These are phyloP conservation scores for Macrobrachium nipponense DNA, from an alignment of 1,140 invertebrate genomes.

Conservation along the genomic window DNA sequence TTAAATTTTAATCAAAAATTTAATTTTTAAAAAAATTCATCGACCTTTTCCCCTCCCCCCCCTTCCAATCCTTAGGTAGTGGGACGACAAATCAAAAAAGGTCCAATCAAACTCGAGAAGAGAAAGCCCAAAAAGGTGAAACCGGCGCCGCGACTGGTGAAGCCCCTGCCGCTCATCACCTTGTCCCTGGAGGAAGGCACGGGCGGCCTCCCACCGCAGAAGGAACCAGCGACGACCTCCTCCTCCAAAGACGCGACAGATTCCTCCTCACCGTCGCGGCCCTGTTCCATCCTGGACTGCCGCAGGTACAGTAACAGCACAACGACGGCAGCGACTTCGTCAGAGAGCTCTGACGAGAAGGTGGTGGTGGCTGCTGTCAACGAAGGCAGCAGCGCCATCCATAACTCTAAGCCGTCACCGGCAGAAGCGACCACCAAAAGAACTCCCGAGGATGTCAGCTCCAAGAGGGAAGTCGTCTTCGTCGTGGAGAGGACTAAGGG, in stretches of 20 bases:
- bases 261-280: background rate
- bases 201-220: slow-evolving; percentile 10
- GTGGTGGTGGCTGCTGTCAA: background rate
- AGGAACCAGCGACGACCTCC: background rate
- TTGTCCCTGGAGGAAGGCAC: slow-evolving; percentile 48
- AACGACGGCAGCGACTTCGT: background rate
- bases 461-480: no score
- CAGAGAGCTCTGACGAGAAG: background rate
- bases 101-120: slow-evolving; percentile 39
- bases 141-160: slow-evolving; percentile 35
- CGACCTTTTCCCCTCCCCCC: no score
- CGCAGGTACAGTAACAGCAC: slow-evolving; percentile 34
- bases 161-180: slow-evolving; percentile 48
- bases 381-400: no score
- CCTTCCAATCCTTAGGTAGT: no score
- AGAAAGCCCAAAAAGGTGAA: slow-evolving; percentile 32
- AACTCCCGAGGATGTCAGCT: no score
- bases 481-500: no score
- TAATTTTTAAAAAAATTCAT: no score
- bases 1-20: no score
- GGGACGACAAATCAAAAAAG: slow-evolving; percentile 51
- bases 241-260: slow-evolving; percentile 26
- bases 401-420: no score
- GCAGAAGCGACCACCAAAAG: background rate
- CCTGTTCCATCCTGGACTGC: slow-evolving; percentile 50